A percentile compares a stretch with the other conserved stretches of the same genome.
These are phyloP conservation scores for Umimayanthus chanpuru DNA, from an alignment of 92 coral and sea anemone genomes.

Conservation along the genomic window DNA sequence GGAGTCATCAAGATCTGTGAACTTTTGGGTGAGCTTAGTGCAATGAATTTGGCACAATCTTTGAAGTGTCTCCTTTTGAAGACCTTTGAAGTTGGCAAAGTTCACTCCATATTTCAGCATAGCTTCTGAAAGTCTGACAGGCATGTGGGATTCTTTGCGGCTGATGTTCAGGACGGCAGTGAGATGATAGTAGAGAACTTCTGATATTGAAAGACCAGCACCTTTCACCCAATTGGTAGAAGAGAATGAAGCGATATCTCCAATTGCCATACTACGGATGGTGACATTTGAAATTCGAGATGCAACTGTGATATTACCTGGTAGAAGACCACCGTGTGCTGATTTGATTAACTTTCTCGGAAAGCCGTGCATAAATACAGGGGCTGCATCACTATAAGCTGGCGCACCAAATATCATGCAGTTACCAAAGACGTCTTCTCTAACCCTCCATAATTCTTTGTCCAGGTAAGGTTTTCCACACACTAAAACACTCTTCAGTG, in stretches of 20 bases:
- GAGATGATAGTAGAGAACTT: slow-evolving; percentile 38
- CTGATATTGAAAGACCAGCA: slow-evolving; percentile 44
- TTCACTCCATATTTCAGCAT: slow-evolving; percentile 22
- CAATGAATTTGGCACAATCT: background rate
- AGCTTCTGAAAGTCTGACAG: slow-evolving; percentile 36
- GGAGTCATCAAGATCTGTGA: too few species aligned
- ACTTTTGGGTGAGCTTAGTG: too few species aligned
- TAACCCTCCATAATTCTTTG: too few species aligned
- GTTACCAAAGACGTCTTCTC: background rate
- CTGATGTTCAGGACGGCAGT: slow-evolving; percentile 34
- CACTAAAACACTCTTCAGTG: too few species aligned
- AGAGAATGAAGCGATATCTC: slow-evolving; percentile 34
- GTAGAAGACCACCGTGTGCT: background rate
- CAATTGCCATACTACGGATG: slow-evolving; percentile 24
- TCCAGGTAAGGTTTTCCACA: too few species aligned
- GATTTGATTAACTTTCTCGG: background rate
- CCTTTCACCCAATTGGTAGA: slow-evolving; percentile 42
- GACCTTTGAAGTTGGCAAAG: background rate
- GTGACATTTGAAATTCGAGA: slow-evolving; percentile 36
- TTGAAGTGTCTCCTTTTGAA: background rate
- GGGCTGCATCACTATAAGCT: background rate
- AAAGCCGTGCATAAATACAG: background rate
- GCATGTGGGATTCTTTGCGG: slow-evolving; percentile 30
- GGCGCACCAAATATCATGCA: background rate
- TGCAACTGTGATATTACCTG: slow-evolving; percentile 28